phyloP scores from a whole-genome alignment of 1,140 invertebrate genomes.

The Maniola jurtina region DNA sequence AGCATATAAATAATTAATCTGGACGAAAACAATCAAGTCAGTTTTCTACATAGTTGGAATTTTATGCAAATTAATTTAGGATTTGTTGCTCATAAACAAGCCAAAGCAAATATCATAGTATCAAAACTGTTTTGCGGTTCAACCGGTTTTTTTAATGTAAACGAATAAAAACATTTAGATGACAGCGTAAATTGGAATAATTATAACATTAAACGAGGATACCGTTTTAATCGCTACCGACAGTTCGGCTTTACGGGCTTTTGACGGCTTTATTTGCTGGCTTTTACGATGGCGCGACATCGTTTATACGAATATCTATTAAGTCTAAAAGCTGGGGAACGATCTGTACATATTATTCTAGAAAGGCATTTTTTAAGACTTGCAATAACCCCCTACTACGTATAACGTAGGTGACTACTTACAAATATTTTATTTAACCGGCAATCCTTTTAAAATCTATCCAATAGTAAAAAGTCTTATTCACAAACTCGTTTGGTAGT shows the following conservation, averaged over 20 bases:
- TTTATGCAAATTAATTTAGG: too few species aligned
- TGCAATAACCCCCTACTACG: too few species aligned
- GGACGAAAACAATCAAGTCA: too few species aligned
- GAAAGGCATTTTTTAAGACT: too few species aligned
- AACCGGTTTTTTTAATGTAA: not conserved
- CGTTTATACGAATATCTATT: not conserved
- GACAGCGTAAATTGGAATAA: constrained; percentile 24
- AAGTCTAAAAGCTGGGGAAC: not conserved
- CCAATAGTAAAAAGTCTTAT: too few species aligned
- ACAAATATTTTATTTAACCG: too few species aligned
- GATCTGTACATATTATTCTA: not conserved
- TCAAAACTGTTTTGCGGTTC: not conserved
- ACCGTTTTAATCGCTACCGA: constrained; percentile 27
- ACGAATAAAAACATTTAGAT: not conserved
- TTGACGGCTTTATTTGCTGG: constrained; percentile 30
- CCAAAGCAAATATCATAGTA: not conserved
- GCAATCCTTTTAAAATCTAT: too few species aligned
- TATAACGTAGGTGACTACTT: too few species aligned
- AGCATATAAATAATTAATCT: too few species aligned
- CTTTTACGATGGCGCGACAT: constrained; percentile 21
- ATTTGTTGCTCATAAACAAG: too few species aligned
- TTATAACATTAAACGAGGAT: constrained; percentile 27
- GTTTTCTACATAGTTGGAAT: too few species aligned
- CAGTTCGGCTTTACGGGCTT: constrained; percentile 30
- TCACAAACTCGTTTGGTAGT: too few species aligned